These are phyloP conservation scores for Megalonaias nervosa DNA, from an alignment of 1,140 invertebrate species.

Conservation along the genomic window DNA sequence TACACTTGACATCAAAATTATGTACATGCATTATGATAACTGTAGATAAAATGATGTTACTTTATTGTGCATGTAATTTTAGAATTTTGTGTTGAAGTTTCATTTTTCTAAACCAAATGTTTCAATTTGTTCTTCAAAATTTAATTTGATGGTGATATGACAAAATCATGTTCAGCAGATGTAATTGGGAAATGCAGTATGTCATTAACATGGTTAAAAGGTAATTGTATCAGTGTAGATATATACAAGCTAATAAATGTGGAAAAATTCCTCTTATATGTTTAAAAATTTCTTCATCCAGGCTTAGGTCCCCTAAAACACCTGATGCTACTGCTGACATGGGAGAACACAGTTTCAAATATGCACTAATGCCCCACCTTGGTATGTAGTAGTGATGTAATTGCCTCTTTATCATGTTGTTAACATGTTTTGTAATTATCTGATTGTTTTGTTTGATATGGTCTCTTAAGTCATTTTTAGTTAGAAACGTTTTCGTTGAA, in stretches of 20 bases:
- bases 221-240: neutral
- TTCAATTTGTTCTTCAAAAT: neutral
- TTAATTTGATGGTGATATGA: neutral
- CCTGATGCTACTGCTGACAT: constrained; percentile 75
- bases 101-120: neutral
- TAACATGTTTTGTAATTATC: neutral
- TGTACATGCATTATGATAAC: too few relatives aligned
- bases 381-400: constrained; percentile 56
- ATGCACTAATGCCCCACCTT: constrained; percentile 74
- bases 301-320: constrained; percentile 73
- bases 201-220: neutral
- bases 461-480: neutral
- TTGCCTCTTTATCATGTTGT: neutral
- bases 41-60: too few relatives aligned
- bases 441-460: neutral
- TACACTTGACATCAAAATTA: too few relatives aligned
- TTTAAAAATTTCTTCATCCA: constrained; percentile 28
- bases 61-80: too few relatives aligned
- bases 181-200: neutral
- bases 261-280: neutral
- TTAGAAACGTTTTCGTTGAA: neutral
- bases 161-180: neutral
- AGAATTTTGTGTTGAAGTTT: too few relatives aligned
- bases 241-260: neutral
- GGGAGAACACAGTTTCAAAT: constrained; percentile 72